These are phyloP conservation scores for Clupea harengus DNA, from an alignment of 2,113 vertebrate species.

Conservation along the genomic window DNA sequence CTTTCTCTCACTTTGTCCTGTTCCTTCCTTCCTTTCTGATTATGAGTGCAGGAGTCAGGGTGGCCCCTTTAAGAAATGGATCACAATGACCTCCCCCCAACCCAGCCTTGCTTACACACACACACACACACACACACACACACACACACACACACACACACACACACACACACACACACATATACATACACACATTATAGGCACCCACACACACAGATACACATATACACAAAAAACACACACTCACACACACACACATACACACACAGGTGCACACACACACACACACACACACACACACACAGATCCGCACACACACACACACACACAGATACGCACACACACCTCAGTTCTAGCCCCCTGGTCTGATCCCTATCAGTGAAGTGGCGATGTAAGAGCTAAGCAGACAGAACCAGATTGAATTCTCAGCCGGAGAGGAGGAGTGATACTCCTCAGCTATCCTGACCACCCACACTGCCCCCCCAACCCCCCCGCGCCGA, in stretches of 20 bases:
- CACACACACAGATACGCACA: slow-evolving; percentile 22
- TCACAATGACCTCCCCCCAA: slow-evolving; percentile 12
- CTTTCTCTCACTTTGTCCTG: neutral
- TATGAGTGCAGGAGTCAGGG: neutral
- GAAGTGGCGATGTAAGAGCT: slow-evolving; percentile 58
- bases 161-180: slow-evolving; percentile 1
- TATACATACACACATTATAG: neutral
- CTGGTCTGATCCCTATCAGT: slow-evolving; percentile 58
- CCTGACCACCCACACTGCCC: slow-evolving; percentile 67
- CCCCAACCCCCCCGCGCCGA: neutral
- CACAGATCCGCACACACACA: too few relatives aligned
- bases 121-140: slow-evolving; percentile 37
- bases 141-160: slow-evolving; percentile 39
- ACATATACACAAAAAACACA: neutral
- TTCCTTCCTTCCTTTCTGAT: neutral
- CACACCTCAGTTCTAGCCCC: slow-evolving; percentile 18
- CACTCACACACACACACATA: neutral
- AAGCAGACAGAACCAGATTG: slow-evolving; percentile 56
- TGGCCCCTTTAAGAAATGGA: slow-evolving; percentile 20
- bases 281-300: neutral
- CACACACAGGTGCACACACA: neutral
- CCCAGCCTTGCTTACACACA: slow-evolving; percentile 26
- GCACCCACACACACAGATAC: neutral
- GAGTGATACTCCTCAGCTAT: slow-evolving; percentile 60
- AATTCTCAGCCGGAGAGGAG: slow-evolving; percentile 66